phyloP scores from a whole-genome alignment of 1,140 invertebrate genomes.

The Bombus terrestris region DNA sequence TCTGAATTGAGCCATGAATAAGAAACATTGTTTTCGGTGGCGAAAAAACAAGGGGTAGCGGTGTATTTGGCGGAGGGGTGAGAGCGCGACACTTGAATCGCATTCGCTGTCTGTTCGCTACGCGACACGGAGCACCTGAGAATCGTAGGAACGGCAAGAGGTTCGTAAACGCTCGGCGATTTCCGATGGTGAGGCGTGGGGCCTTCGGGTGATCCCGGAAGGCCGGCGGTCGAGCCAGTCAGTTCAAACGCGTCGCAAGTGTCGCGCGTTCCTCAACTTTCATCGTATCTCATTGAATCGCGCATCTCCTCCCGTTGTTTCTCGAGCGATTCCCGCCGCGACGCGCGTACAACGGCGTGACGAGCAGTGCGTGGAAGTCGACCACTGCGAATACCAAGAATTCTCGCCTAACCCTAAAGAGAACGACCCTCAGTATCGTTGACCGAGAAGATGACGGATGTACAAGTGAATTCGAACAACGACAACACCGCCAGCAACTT shows the following conservation, averaged over 20 bases:
- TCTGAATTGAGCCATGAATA: not conserved
- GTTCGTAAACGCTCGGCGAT: conserved; percentile 63
- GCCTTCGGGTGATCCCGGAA: conserved; percentile 70
- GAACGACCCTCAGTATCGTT: conserved; percentile 11
- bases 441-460: conserved; percentile 78
- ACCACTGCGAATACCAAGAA: not conserved
- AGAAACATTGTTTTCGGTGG: not conserved
- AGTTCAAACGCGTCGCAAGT: conserved; percentile 77
- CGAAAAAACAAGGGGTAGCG: not conserved
- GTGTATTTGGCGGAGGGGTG: not conserved
- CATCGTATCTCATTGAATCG: not conserved
- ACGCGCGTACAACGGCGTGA: conserved; percentile 68
- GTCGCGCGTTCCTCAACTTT: conserved; percentile 54
- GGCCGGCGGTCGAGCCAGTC: conserved; percentile 73
- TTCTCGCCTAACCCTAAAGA: not conserved
- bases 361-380: conserved; percentile 40
- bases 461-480: conserved; percentile 78
- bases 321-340: conserved; percentile 42
- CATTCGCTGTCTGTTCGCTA: conserved; percentile 11
- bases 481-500: conserved; percentile 73
- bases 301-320: not conserved
- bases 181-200: conserved; percentile 68
- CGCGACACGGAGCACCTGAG: conserved; percentile 6
- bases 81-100: conserved; percentile 28
- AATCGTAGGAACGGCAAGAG: conserved; percentile 51